Evolutionary conservation across 2,888 invertebrate species (phyloP).

Genomic region (Encarsia formosa): DNA sequence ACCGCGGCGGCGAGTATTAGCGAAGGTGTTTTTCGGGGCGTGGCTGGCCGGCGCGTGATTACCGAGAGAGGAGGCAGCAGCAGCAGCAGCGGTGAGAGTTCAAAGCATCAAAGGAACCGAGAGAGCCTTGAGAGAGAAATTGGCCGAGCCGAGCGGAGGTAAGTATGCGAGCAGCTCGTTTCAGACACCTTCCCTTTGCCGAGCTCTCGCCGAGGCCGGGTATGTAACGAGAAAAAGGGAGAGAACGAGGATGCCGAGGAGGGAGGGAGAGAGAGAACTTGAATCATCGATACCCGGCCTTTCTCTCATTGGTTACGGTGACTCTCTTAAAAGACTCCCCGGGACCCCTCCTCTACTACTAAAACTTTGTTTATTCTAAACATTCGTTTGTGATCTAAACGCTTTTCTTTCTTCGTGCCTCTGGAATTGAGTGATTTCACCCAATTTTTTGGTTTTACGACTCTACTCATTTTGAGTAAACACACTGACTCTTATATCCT

Average conservation of each 20-base stretch:
- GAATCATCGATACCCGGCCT: neutral
- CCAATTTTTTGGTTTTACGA: too few relatives aligned
- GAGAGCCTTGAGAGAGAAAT: too few relatives aligned
- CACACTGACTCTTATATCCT: too few relatives aligned
- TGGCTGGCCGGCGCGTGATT: conserved; percentile 41
- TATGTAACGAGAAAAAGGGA: neutral
- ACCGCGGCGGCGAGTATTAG: conserved; percentile 24
- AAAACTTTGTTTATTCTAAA: too few relatives aligned
- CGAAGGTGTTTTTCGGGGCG: conserved; percentile 51
- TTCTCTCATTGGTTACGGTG: neutral
- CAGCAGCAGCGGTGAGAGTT: conserved; percentile 48
- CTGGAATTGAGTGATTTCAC: neutral
- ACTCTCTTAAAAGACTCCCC: neutral
- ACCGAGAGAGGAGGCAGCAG: neutral
- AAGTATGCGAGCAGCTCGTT: too few relatives aligned
- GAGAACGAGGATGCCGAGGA: neutral
- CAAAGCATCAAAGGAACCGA: conserved; percentile 52
- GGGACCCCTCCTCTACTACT: neutral
- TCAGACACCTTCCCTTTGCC: too few relatives aligned
- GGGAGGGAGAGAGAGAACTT: neutral
- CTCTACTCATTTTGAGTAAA: too few relatives aligned
- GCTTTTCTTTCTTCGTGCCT: neutral
- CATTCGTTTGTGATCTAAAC: neutral
- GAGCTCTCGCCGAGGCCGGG: too few relatives aligned
- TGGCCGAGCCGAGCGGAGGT: too few relatives aligned